Percentiles rank a stretch among this genome's conserved stretches.
phyloP scores from a whole-genome alignment of 2,888 invertebrate species.

The Hedya salicella region DNA sequence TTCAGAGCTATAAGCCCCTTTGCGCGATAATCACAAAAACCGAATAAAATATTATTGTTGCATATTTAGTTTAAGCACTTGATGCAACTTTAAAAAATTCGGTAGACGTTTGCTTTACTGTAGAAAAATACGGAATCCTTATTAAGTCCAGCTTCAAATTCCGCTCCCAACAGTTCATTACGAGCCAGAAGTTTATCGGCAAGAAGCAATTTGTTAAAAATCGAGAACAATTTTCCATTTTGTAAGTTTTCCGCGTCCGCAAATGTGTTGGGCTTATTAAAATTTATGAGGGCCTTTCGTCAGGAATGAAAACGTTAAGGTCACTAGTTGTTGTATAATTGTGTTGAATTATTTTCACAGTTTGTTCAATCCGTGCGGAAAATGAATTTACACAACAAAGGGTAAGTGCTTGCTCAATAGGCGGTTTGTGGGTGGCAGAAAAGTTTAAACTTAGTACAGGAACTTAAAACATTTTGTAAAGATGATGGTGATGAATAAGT shows the following conservation, averaged over 20 bases:
- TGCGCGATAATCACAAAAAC: too few relatives aligned
- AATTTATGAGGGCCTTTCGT: slow-evolving; percentile 20
- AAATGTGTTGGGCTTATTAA: slow-evolving; percentile 25
- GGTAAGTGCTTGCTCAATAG: too few relatives aligned
- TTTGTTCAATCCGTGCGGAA: neutral
- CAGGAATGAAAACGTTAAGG: slow-evolving; percentile 1
- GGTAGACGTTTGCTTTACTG: neutral
- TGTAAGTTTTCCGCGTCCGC: slow-evolving; percentile 18
- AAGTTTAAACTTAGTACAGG: too few relatives aligned
- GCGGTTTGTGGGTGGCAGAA: too few relatives aligned
- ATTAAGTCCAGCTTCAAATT: slow-evolving; percentile 12
- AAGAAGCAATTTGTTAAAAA: slow-evolving; percentile 37
- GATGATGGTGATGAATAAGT: too few relatives aligned
- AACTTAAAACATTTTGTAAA: too few relatives aligned
- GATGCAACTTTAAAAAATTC: neutral
- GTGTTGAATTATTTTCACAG: neutral
- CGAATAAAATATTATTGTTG: too few relatives aligned
- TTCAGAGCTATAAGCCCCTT: too few relatives aligned
- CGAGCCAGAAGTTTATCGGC: slow-evolving; percentile 27
- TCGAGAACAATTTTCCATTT: slow-evolving; percentile 33
- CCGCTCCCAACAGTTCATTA: slow-evolving; percentile 24
- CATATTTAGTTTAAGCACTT: too few relatives aligned
- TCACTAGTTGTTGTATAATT: slow-evolving; percentile 13
- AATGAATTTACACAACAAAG: too few relatives aligned
- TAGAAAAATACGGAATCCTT: slow-evolving; percentile 4